These are phyloP conservation scores for Caerostris darwini DNA, from an alignment of 1,140 invertebrate species.

Conservation along the genomic window DNA sequence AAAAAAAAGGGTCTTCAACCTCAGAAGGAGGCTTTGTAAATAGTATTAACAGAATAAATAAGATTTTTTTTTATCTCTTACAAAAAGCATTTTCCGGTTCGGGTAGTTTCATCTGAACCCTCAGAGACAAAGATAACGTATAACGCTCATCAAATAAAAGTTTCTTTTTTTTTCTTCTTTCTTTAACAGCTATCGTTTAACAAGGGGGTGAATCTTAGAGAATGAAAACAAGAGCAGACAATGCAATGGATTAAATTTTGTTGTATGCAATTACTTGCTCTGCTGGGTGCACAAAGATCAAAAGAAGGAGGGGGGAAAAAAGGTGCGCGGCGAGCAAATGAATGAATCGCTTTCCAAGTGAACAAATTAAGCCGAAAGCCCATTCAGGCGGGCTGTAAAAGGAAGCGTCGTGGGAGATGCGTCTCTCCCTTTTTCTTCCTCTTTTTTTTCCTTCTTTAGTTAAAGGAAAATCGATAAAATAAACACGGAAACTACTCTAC, in stretches of 20 bases:
- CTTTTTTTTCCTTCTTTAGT: not conserved
- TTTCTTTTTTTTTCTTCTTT: not conserved
- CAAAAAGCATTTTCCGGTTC: not conserved
- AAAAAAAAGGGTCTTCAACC: no score
- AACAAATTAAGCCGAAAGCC: not conserved
- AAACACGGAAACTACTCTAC: no score
- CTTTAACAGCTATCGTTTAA: not conserved
- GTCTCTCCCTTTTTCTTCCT: not conserved
- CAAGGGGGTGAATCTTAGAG: not conserved
- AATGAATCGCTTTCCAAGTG: slow-evolving; percentile 4
- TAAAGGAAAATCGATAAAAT: not conserved
- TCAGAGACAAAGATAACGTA: not conserved
- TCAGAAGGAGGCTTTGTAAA: no score
- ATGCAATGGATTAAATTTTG: not conserved
- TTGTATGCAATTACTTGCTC: not conserved
- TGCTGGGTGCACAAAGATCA: not conserved
- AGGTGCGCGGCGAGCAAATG: not conserved
- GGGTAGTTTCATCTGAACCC: not conserved
- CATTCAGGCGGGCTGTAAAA: not conserved
- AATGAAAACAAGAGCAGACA: not conserved
- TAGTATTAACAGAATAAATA: no score
- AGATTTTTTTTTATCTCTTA: not conserved
- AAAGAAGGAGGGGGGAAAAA: not conserved
- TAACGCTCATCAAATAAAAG: not conserved
- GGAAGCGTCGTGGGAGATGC: not conserved